phyloP scores from a whole-genome alignment of 1,140 invertebrate genomes.

The Drosophila bocqueti region DNA sequence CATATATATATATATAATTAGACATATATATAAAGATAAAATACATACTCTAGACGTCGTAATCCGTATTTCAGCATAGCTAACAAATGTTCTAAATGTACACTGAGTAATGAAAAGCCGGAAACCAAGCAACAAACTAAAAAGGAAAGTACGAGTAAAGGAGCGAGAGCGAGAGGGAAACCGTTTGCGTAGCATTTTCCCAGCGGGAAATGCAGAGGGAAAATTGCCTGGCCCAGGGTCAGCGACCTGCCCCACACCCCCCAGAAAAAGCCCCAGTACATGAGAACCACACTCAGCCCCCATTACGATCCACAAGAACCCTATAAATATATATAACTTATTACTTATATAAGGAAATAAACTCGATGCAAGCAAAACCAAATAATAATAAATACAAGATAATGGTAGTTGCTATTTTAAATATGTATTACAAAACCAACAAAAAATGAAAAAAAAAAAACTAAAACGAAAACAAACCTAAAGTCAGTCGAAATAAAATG shows the following conservation, averaged over 20 bases:
- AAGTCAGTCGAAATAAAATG: slow-evolving; percentile 49
- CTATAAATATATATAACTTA: slow-evolving; percentile 84
- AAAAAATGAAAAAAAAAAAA: slow-evolving; percentile 43
- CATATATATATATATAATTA: slow-evolving; percentile 61
- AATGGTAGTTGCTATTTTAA: slow-evolving; percentile 81
- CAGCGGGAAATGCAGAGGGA: slow-evolving; percentile 27
- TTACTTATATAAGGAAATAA: slow-evolving; percentile 75
- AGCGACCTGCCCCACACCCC: neutral
- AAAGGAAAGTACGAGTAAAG: slow-evolving; percentile 10
- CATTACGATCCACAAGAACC: slow-evolving; percentile 42
- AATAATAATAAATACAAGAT: slow-evolving; percentile 67
- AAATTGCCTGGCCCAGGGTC: slow-evolving; percentile 34
- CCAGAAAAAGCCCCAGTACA: slow-evolving; percentile 18
- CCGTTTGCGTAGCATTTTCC: slow-evolving; percentile 62
- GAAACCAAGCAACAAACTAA: slow-evolving; percentile 63
- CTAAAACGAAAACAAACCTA: slow-evolving; percentile 35
- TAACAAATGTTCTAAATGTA: slow-evolving; percentile 77
- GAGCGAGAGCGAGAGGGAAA: slow-evolving; percentile 20
- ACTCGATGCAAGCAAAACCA: slow-evolving; percentile 58
- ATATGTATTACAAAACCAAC: slow-evolving; percentile 76
- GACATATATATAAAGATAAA: slow-evolving; percentile 57
- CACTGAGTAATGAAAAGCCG: slow-evolving; percentile 54
- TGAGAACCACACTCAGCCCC: slow-evolving; percentile 26
- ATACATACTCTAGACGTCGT: slow-evolving; percentile 67
- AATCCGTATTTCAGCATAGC: slow-evolving; percentile 74